Evolutionary conservation across 37 sponge, comb jelly and placozoan species (phyloP).

Genomic region (Ianthella basta): DNA sequence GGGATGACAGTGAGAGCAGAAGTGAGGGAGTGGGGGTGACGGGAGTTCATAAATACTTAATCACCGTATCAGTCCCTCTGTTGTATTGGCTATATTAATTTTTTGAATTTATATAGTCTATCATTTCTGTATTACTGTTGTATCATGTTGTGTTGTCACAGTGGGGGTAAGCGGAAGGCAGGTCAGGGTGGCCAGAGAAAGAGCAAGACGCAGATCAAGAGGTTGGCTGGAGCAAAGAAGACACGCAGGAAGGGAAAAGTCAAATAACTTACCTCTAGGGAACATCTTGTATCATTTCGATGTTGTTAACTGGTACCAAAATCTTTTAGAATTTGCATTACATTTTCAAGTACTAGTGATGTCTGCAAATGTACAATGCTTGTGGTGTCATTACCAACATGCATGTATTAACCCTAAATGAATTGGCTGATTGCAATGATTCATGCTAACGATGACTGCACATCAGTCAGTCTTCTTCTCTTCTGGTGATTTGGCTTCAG

Average conservation of each 20-base stretch:
- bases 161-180: neutral
- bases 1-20: too few species aligned
- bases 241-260: neutral
- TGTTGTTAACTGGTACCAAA: too few species aligned
- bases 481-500: neutral
- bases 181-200: neutral
- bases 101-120: neutral
- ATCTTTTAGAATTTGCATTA: too few species aligned
- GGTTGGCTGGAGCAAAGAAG: neutral
- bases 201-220: constrained; percentile 2
- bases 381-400: neutral
- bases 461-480: neutral
- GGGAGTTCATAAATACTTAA: too few species aligned
- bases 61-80: neutral
- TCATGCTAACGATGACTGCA: neutral
- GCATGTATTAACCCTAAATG: neutral
- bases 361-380: too few species aligned
- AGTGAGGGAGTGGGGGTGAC: too few species aligned
- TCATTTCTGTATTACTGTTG: neutral
- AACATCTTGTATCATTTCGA: neutral
- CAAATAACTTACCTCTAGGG: neutral
- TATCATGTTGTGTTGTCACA: neutral
- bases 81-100: neutral
- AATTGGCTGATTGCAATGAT: neutral
- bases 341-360: too few species aligned